A percentile compares a stretch with the other conserved stretches of the same genome.
Evolutionary conservation across 2,888 invertebrate genomes (phyloP).

Genomic region (Coleophora flavipennella): DNA sequence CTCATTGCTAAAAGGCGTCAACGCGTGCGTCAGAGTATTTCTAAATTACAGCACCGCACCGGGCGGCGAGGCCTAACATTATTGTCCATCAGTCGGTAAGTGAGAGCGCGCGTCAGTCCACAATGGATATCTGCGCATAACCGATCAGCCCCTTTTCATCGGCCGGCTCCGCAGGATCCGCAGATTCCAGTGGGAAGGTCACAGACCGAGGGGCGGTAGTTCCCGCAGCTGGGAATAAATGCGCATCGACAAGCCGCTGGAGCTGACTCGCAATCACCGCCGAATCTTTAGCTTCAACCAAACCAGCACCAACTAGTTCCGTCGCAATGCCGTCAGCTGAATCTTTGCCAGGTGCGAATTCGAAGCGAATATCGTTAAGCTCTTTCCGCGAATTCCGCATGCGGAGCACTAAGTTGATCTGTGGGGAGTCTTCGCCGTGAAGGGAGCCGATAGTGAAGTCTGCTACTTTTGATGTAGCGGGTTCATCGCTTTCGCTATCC

Average conservation of each 20-base stretch:
- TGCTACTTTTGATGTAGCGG: conserved; percentile 21
- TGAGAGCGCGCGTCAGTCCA: conserved; percentile 74
- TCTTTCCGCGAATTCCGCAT: conserved; percentile 94
- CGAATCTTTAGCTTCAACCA: conserved; percentile 94
- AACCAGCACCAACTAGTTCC: conserved; percentile 96
- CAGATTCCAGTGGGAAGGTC: conserved; percentile 86
- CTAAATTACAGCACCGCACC: neutral
- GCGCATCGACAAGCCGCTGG: conserved; percentile 86
- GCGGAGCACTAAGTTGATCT: conserved; percentile 88
- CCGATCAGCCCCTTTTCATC: conserved; percentile 97
- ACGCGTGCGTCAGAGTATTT: neutral
- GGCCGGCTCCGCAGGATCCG: conserved; percentile 78
- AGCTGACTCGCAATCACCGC: conserved; percentile 94
- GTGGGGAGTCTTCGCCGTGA: conserved; percentile 53
- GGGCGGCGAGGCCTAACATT: conserved; percentile 7
- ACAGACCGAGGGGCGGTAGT: conserved; percentile 76
- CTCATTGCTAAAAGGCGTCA: too few species aligned
- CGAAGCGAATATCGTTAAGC: conserved; percentile 98
- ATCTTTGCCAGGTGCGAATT: conserved; percentile 94
- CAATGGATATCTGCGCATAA: conserved; percentile 97
- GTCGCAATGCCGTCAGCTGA: conserved; percentile 95
- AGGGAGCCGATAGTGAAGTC: conserved; percentile 51
- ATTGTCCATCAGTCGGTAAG: conserved; percentile 20
- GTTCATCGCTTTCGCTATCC: conserved; percentile 70
- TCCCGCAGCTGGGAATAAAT: conserved; percentile 53